Evolutionary conservation across 2,113 vertebrate species (phyloP).

Genomic region (Bathybates hornii): DNA sequence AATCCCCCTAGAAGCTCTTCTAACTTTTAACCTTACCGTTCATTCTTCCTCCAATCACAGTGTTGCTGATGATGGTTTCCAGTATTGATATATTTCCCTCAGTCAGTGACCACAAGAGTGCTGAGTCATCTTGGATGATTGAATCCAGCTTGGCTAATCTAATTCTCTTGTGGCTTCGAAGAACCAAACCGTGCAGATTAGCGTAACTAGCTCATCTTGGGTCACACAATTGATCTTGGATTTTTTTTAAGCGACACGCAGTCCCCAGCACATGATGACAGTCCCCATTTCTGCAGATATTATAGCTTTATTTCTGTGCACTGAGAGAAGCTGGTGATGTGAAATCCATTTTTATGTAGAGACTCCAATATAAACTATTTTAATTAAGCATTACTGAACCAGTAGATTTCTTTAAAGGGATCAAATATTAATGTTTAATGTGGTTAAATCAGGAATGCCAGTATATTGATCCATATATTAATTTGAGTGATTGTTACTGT

Average conservation of each 20-base stretch:
- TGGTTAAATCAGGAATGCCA: neutral
- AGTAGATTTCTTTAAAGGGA: neutral
- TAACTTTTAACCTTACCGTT: neutral
- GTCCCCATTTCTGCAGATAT: neutral
- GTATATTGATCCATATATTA: neutral
- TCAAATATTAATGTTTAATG: neutral
- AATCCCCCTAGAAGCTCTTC: neutral
- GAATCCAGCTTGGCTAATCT: neutral
- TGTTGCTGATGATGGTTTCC: neutral
- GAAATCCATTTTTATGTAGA: neutral
- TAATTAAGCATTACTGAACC: neutral
- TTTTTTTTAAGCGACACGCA: neutral
- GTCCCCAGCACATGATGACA: neutral
- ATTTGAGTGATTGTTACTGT: neutral
- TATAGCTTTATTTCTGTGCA: neutral
- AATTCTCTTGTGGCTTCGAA: neutral
- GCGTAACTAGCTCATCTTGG: neutral
- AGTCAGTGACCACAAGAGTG: neutral
- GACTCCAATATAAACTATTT: neutral
- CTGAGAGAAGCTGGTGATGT: neutral
- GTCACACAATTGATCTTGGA: neutral
- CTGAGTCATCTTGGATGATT: neutral
- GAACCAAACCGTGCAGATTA: neutral
- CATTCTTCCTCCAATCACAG: neutral
- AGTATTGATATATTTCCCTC: neutral